A percentile compares a stretch with the other conserved stretches of the same genome.
Evolutionary conservation across 2,113 vertebrate species (phyloP).

Genomic region (Chaetodon trifascialis): DNA sequence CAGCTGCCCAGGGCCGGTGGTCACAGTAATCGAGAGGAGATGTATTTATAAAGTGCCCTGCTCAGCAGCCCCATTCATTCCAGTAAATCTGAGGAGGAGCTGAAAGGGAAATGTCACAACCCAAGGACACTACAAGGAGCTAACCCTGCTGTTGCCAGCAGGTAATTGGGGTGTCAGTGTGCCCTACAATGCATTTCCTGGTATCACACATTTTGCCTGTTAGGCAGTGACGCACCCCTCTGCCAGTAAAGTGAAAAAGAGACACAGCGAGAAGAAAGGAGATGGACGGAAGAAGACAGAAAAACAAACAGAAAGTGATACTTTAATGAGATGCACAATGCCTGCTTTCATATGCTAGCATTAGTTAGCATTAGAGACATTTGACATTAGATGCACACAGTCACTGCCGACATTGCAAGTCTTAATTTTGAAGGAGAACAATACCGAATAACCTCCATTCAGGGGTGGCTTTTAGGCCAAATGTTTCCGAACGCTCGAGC

Average conservation of each 20-base stretch:
- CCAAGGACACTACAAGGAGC: slow-evolving; percentile 81
- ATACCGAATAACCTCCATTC: background rate
- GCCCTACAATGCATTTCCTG: slow-evolving; percentile 64
- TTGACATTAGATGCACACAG: background rate
- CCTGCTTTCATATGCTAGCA: background rate
- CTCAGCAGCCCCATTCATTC: slow-evolving; percentile 79
- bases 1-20: slow-evolving; percentile 66
- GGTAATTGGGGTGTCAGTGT: slow-evolving; percentile 80
- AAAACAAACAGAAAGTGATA: background rate
- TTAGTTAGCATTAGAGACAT: background rate
- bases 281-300: background rate
- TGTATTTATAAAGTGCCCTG: slow-evolving; percentile 86
- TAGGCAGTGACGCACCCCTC: slow-evolving; percentile 15
- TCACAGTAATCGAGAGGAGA: slow-evolving; percentile 82
- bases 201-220: slow-evolving; percentile 38
- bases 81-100: slow-evolving; percentile 83
- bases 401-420: background rate
- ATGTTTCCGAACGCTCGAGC: slow-evolving; percentile 10
- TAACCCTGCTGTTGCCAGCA: slow-evolving; percentile 64
- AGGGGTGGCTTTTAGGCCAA: background rate
- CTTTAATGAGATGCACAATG: background rate
- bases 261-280: background rate
- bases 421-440: background rate
- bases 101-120: slow-evolving; percentile 81
- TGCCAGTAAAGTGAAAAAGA: slow-evolving; percentile 21